Evolutionary conservation across 2,888 invertebrate species (phyloP).

Genomic region (Archips xylosteana): DNA sequence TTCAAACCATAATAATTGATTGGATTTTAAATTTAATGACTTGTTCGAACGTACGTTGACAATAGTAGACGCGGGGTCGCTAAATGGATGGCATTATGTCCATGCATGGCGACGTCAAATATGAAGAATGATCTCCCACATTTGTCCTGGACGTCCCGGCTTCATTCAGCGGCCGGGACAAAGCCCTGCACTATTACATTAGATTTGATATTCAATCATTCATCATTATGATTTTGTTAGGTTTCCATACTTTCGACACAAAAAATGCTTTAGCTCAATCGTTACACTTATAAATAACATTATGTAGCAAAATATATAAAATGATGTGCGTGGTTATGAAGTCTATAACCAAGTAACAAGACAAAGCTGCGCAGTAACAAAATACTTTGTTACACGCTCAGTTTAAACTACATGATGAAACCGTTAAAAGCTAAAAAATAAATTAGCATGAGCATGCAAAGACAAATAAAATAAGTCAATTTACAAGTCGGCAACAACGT

Average conservation of each 20-base stretch:
- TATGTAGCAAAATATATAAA: not conserved
- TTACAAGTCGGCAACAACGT: slow-evolving; percentile 73
- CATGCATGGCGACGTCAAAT: slow-evolving; percentile 70
- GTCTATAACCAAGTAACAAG: slow-evolving; percentile 11
- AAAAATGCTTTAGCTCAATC: slow-evolving; percentile 25
- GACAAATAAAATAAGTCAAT: slow-evolving; percentile 80
- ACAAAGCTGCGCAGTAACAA: slow-evolving; percentile 21
- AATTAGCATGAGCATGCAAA: slow-evolving; percentile 75
- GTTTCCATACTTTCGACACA: slow-evolving; percentile 33
- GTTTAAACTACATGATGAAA: slow-evolving; percentile 79
- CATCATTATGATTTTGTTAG: slow-evolving; percentile 55
- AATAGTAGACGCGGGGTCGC: slow-evolving; percentile 69
- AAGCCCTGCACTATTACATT: slow-evolving; percentile 56
- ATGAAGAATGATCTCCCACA: slow-evolving; percentile 73
- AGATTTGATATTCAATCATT: slow-evolving; percentile 56
- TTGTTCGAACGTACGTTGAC: slow-evolving; percentile 62
- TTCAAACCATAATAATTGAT: slow-evolving; percentile 66
- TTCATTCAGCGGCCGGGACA: slow-evolving; percentile 61
- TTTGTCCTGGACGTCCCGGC: slow-evolving; percentile 64
- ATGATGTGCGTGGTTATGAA: not conserved
- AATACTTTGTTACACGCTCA: slow-evolving; percentile 46
- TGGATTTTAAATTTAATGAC: slow-evolving; percentile 70
- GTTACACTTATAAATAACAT: slow-evolving; percentile 10
- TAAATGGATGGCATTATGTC: slow-evolving; percentile 77
- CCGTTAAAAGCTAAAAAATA: slow-evolving; percentile 80